Percentiles rank a stretch among this genome's conserved stretches.
phyloP scores from a whole-genome alignment of 2,113 vertebrate species.

The Eudyptes chrysolophus region DNA sequence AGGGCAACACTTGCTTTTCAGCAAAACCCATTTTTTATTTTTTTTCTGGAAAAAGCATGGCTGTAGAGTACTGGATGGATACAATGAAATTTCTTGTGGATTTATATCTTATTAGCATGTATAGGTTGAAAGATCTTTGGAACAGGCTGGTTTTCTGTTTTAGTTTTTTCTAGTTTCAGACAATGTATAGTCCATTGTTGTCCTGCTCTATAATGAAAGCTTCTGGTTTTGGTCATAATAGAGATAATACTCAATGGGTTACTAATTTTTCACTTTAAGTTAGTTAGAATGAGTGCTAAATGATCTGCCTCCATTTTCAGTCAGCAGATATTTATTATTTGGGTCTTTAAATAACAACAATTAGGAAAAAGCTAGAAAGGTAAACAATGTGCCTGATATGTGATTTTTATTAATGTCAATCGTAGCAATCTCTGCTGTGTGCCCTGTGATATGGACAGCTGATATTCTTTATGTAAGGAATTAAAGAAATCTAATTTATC shows the following conservation, averaged over 20 bases:
- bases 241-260: neutral
- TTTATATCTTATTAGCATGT: neutral
- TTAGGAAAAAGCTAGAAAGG: neutral
- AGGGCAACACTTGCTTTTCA: neutral
- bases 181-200: neutral
- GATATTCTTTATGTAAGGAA: neutral
- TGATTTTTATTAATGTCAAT: neutral
- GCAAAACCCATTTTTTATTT: neutral
- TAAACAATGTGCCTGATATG: neutral
- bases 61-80: neutral
- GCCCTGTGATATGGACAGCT: neutral
- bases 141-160: neutral
- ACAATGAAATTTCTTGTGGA: neutral
- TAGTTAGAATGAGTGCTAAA: neutral
- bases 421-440: neutral
- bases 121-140: neutral
- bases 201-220: neutral
- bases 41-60: neutral
- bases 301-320: neutral
- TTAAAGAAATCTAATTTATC: neutral
- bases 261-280: neutral
- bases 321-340: neutral
- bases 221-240: neutral
- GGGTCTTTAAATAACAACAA: neutral
- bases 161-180: neutral